Conservation (phyloP, 2,888 invertebrate species). For the Zonitis immaculata region DNA sequence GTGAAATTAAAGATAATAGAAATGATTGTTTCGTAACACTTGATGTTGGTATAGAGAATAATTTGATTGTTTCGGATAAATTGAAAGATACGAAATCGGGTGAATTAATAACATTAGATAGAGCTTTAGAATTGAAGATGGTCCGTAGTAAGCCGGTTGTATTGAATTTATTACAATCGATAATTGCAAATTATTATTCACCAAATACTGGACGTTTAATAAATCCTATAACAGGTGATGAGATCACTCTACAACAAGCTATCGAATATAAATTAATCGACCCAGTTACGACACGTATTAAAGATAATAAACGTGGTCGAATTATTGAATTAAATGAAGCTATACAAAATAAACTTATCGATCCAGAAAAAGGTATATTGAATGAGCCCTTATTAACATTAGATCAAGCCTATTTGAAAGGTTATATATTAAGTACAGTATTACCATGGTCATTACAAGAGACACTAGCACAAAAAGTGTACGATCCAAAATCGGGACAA, state of each 20-base stretch:
- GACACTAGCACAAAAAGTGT: slow-evolving; percentile 74
- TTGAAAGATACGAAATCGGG: slow-evolving; percentile 69
- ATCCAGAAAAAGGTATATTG: slow-evolving; percentile 65
- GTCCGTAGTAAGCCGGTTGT: slow-evolving; percentile 65
- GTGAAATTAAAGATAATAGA: slow-evolving; percentile 73
- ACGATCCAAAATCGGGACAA: slow-evolving; percentile 69
- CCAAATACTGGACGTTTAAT: slow-evolving; percentile 69
- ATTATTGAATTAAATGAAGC: slow-evolving; percentile 67
- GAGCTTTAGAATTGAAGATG: slow-evolving; percentile 65
- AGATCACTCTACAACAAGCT: slow-evolving; percentile 71
- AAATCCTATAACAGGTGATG: slow-evolving; percentile 70
- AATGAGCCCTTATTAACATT: slow-evolving; percentile 66
- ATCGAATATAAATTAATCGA: slow-evolving; percentile 68
- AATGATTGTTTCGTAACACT: slow-evolving; percentile 68
- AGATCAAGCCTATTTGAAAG: slow-evolving; percentile 75
- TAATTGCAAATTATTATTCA: slow-evolving; percentile 72
- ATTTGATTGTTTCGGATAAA: slow-evolving; percentile 67
- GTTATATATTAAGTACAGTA: slow-evolving; percentile 71
- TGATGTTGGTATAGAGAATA: slow-evolving; percentile 66
- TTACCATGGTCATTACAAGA: slow-evolving; percentile 81
- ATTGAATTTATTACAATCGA: slow-evolving; percentile 68
- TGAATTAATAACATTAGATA: slow-evolving; percentile 63
- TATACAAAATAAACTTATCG: slow-evolving; percentile 63
- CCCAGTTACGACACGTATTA: slow-evolving; percentile 65
- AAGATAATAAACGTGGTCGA: slow-evolving; percentile 64